Base-by-base conservation (phyloP, 2,113 vertebrate species). In the Tyto alba region DNA sequence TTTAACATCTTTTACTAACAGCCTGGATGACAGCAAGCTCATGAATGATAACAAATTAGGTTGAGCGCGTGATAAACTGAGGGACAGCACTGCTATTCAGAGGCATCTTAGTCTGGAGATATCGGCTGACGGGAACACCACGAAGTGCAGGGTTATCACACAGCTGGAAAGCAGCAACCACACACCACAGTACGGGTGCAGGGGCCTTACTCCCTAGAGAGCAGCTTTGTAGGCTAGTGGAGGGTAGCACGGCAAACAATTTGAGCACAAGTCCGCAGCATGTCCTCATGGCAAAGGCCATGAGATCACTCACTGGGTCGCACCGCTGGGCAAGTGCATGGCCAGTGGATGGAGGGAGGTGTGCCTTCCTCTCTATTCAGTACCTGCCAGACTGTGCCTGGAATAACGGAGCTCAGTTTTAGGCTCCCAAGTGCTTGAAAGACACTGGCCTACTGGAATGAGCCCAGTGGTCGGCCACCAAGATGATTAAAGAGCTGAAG, bases 121-220 rank as follows among this genome's bases (percentile, higher is more conserved):
- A 64, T 0, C 1, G 21, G 29, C 47, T 72, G 48, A 72, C 34
- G 34, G 23, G 8, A 77, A 55, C 5, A 63, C 19, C 38, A 21
- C 5, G 19, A 87, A 72, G 43, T 36, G 57, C 47, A 67, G 27
- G 5, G 20, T 29, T 43, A 62, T 20, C 21, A 26, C 9, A 5
- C 20, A 55, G 30, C 34, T 63, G 40, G 63, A 41, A 83, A 89
- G 41, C 23, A 66, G 18, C 16, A 83, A 73, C 22, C 47, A 19
- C 69, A 32, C 13, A 23, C 12, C 22, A 36, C n/a, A 50, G 19
- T 3, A 63, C 0, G 0, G 0, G 9, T 13, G 8, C 68, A 84
- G 43, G 45, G 17, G 21, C 19, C 40, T 62, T 52, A 56, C n/a
- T 38, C 53, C 16, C 36, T 30, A 19, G 15, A 52, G 5, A 71